phyloP scores from a whole-genome alignment of 2,113 vertebrate species.

The Bubo blakistoni region DNA sequence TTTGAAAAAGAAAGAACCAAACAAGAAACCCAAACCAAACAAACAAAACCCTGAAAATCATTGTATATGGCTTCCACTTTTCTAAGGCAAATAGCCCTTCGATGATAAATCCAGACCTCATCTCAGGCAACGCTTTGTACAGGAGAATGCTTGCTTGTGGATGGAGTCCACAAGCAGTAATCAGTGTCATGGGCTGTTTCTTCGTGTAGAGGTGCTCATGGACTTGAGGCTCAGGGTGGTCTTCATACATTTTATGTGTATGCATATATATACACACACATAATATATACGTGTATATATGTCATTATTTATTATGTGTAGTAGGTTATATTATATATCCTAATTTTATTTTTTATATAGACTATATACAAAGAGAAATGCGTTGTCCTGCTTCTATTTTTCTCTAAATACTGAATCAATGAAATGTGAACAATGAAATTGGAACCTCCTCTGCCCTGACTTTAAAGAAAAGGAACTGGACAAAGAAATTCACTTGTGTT shows the following conservation, averaged over 20 bases:
- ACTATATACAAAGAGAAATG: background rate
- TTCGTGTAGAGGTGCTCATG: background rate
- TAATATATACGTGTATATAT: background rate
- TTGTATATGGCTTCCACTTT: background rate
- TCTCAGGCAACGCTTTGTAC: background rate
- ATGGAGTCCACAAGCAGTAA: background rate
- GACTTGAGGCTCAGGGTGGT: background rate
- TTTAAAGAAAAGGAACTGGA: background rate
- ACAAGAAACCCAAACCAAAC: accelerated
- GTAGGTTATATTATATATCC: background rate
- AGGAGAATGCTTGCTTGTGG: background rate
- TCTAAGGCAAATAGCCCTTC: background rate
- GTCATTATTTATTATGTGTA: background rate
- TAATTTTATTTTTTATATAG: background rate
- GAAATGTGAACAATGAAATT: background rate
- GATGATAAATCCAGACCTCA: background rate
- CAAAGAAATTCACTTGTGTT: background rate
- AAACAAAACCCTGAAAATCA: background rate
- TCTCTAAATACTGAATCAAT: background rate
- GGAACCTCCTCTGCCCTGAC: background rate
- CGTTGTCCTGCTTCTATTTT: background rate
- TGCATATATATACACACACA: background rate
- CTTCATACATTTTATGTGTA: background rate
- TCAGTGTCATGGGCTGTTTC: background rate
- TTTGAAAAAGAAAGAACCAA: background rate